Evolutionary conservation across 2,888 invertebrate genomes (phyloP), one percentile per base, ranked within the genome.

Genomic region (Eupithecia inturbata): DNA sequence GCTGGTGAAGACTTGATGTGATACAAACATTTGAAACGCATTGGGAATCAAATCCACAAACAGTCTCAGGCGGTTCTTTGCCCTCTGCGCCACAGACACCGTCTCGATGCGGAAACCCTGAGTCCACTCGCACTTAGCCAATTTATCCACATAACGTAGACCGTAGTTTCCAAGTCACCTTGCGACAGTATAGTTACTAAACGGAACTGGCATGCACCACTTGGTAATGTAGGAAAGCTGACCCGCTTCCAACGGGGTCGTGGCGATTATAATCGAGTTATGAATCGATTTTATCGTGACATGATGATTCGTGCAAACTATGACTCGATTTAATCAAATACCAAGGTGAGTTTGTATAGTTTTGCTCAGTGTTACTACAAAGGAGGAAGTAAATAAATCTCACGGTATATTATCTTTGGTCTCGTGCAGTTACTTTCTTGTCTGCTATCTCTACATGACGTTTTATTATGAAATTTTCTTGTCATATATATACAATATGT

Each of bases 131-230:
- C 19, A 45, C 41, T 45, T 45, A 16, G 16, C 41, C 1, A 39
- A 14, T 19, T 19, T 19, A 19, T 2, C 5, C 19, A 53, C 22
- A 60, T 16, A 16, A 28, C 60, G 28, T 16, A 28, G 60, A 60
- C 5, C 14, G 26, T 60, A 22, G n/a, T 62, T 62, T 62, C 62
- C 62, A 62, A 64, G 60, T 67, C n/a, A 63, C 64, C 78, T 80
- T 78, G 73, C 74, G 73, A 66, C 57, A 57, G 22, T 57, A 53
- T 73, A 28, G 73, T 78, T 80, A 74, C 80, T 66, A 79, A 81
- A 79, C 82, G 81, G 82, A 80, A 81, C 80, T 70, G 69, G 36
- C 81, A 83, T 79, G 83, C 83, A 82, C 81, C 81, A 82, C 66
- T 82, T 79, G 77, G 76, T 74, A 74, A 67, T 67, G 70, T 75